A percentile compares a stretch with the other conserved stretches of the same genome.
Conservation (phyloP, 1,140 invertebrate species). For the Lucilia sericata region DNA sequence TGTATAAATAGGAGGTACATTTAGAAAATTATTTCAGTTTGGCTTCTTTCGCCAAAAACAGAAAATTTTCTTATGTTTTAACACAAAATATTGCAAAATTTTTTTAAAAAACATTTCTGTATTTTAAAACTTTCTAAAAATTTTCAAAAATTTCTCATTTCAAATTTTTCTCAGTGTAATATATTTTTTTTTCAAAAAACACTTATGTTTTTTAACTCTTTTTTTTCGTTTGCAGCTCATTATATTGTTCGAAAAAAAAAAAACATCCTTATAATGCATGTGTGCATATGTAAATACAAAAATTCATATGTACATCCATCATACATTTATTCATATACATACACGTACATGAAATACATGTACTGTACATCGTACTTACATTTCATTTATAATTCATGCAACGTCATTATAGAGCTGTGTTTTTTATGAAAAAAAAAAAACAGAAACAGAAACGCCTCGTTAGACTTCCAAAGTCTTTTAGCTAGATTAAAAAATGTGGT, state of each 20-base stretch:
- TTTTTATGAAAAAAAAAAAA: background rate
- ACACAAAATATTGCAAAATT: too few species aligned
- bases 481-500: conserved; percentile 45
- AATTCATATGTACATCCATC: conserved; percentile 3
- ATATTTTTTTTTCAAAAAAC: background rate
- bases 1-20: background rate
- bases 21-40: background rate
- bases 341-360: too few species aligned
- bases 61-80: too few species aligned
- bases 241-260: background rate
- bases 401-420: background rate
- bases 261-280: background rate
- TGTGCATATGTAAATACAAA: conserved; percentile 16
- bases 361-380: background rate
- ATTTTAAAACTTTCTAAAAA: too few species aligned
- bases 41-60: too few species aligned
- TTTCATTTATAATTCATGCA: conserved; percentile 17
- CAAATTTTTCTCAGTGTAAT: background rate
- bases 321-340: background rate
- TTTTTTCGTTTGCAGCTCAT: conserved; percentile 10
- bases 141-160: too few species aligned
- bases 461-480: conserved; percentile 46
- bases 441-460: conserved; percentile 45
- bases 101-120: too few species aligned
- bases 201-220: conserved; percentile 12